Evolutionary conservation across 2,113 vertebrate species (phyloP).

Genomic region (Crotalus horridus): DNA sequence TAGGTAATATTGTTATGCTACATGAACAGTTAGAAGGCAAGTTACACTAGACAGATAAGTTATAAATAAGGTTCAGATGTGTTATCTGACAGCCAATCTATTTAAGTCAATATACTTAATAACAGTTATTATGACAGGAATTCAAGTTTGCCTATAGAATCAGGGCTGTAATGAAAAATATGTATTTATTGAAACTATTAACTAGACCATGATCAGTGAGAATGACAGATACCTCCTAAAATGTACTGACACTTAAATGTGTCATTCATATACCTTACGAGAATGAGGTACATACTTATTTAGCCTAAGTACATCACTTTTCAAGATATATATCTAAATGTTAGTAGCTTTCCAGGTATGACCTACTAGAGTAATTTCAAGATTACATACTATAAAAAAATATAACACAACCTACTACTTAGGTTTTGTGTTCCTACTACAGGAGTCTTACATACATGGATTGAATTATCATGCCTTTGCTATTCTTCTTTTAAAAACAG

Average conservation of each 20-base stretch:
- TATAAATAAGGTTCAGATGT: neutral
- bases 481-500: conserved; percentile 35
- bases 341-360: neutral
- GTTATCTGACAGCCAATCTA: neutral
- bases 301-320: neutral
- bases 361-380: neutral
- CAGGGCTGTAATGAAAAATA: neutral
- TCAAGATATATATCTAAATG: neutral
- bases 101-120: neutral
- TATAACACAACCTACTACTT: neutral
- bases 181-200: neutral
- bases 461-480: neutral
- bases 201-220: neutral
- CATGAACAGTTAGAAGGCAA: neutral
- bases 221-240: neutral
- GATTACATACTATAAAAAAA: neutral
- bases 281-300: neutral
- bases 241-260: neutral
- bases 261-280: neutral
- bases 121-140: neutral
- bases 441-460: conserved; percentile 21
- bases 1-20: neutral
- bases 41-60: neutral
- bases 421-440: conserved; percentile 30
- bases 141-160: neutral